Evolutionary conservation across 2,888 invertebrate species (phyloP).

Genomic region (Agrochola lychnidis): DNA sequence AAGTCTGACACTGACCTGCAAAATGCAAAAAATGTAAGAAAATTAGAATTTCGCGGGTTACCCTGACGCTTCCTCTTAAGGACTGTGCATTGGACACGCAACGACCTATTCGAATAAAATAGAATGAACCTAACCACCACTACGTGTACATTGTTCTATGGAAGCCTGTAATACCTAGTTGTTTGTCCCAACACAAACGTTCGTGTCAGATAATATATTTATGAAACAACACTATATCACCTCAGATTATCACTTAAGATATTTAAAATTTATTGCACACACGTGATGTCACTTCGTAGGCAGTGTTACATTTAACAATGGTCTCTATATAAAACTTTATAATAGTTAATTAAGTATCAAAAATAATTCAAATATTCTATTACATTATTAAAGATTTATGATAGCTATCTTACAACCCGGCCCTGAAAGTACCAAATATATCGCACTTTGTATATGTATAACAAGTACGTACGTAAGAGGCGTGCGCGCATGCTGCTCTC

Average conservation of each 20-base stretch:
- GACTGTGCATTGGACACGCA: conserved; percentile 61
- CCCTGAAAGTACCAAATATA: conserved; percentile 69
- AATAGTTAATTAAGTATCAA: conserved; percentile 83
- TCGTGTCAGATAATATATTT: conserved; percentile 43
- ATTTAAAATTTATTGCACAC: conserved; percentile 76
- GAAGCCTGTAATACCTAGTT: conserved; percentile 43
- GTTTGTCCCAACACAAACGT: conserved; percentile 35
- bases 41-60: no score
- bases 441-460: conserved; percentile 44
- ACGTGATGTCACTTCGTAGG: conserved; percentile 74
- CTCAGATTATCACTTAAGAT: conserved; percentile 68
- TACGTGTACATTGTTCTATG: conserved; percentile 52
- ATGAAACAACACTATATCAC: conserved; percentile 57
- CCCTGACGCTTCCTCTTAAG: no score
- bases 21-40: no score
- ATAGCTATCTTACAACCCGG: conserved; percentile 77
- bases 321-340: conserved; percentile 73
- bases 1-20: no score
- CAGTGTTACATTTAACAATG: conserved; percentile 77
- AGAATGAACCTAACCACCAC: conserved; percentile 57
- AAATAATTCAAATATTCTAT: conserved; percentile 82
- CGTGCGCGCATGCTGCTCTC: conserved; percentile 14
- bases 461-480: conserved; percentile 33
- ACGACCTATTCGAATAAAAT: conserved; percentile 52
- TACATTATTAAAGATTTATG: conserved; percentile 71